Conservation (phyloP, 2,888 invertebrate genomes). For the Autographa gamma region DNA sequence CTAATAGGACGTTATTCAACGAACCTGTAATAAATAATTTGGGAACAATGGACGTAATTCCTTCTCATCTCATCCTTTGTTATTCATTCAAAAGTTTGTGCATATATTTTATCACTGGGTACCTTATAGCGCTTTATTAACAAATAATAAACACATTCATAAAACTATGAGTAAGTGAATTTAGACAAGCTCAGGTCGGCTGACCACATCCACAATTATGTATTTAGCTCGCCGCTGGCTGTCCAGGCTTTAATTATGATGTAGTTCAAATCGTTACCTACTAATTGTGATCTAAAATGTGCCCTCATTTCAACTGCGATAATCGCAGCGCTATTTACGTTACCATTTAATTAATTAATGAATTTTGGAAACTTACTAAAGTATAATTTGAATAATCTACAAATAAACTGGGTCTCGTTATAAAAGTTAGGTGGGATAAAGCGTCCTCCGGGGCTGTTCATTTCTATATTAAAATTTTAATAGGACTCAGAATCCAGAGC, state of each 20-base stretch:
- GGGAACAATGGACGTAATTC: not conserved
- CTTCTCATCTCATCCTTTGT: not conserved
- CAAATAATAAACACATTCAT: no score
- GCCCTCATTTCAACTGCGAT: conserved; percentile 29
- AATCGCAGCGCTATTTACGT: conserved; percentile 39
- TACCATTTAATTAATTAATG: conserved; percentile 57
- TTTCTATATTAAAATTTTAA: conserved; percentile 73
- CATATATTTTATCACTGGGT: no score
- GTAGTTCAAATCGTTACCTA: conserved; percentile 19
- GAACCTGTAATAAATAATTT: not conserved
- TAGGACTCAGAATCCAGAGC: conserved; percentile 60
- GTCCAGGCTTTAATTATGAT: conserved; percentile 25
- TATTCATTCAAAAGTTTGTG: no score
- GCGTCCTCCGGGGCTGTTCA: conserved; percentile 56
- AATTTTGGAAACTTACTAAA: conserved; percentile 47
- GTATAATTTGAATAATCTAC: conserved; percentile 67
- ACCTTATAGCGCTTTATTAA: no score
- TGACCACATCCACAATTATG: conserved; percentile 20
- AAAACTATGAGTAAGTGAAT: not conserved
- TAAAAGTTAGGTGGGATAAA: conserved; percentile 65
- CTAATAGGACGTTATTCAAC: not conserved
- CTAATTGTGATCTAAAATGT: conserved; percentile 25
- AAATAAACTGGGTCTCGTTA: conserved; percentile 66
- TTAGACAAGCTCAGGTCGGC: conserved; percentile 10
- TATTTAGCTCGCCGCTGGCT: conserved; percentile 11